Percentiles rank a stretch among this genome's conserved stretches.
Conservation (phyloP, 2,888 invertebrate genomes). For the Acanthosoma haemorrhoidale region DNA sequence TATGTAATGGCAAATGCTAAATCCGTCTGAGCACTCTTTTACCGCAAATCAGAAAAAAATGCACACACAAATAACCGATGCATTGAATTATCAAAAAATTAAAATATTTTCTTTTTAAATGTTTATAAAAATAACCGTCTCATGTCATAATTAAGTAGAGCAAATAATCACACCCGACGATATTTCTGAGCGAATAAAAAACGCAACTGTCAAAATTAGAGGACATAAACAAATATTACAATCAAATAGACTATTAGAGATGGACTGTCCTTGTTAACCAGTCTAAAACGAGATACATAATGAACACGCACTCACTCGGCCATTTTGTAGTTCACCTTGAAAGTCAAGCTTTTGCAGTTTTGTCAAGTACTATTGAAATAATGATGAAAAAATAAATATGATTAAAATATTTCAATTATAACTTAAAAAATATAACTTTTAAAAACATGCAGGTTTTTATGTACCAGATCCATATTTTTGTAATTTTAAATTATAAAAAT, state of each 20-base stretch:
- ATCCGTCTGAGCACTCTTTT: background rate
- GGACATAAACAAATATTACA: too few species aligned
- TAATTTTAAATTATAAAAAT: too few species aligned
- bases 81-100: background rate
- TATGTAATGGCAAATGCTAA: background rate
- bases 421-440: background rate
- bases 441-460: too few species aligned
- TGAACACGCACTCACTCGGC: slow-evolving; percentile 29
- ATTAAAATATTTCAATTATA: background rate
- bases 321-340: slow-evolving; percentile 28
- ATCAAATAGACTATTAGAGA: too few species aligned
- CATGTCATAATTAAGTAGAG: background rate
- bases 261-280: background rate
- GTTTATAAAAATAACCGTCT: background rate
- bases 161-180: too few species aligned
- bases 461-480: too few species aligned
- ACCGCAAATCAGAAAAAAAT: background rate
- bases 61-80: background rate
- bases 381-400: background rate
- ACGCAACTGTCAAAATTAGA: too few species aligned
- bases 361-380: background rate
- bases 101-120: background rate
- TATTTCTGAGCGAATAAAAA: too few species aligned
- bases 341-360: slow-evolving; percentile 12
- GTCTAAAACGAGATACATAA: slow-evolving; percentile 14